phyloP scores from a whole-genome alignment of 2,888 invertebrate genomes.

The Saturnia pavonia region DNA sequence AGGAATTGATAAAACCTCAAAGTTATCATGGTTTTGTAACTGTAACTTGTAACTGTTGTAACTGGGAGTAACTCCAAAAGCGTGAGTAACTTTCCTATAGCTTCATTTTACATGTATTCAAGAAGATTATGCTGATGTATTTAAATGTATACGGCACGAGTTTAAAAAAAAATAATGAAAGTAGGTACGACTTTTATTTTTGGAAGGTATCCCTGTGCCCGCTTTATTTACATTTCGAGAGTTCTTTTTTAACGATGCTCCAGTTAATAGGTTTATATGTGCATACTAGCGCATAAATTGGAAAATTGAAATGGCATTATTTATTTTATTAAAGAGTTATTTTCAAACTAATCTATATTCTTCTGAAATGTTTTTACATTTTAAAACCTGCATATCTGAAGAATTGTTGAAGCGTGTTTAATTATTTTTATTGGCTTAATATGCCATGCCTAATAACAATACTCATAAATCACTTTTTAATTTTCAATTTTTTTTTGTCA shows the following conservation, averaged over 20 bases:
- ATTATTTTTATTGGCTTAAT: no score
- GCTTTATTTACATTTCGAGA: constrained; percentile 56
- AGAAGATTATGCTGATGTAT: constrained; percentile 73
- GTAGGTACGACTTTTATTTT: constrained; percentile 71
- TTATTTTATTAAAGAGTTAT: neutral
- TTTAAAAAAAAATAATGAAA: constrained; percentile 60
- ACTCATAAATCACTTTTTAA: no score
- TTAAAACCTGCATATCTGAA: neutral
- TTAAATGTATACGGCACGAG: constrained; percentile 65
- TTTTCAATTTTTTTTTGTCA: no score
- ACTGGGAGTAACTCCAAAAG: neutral
- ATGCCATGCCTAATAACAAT: no score
- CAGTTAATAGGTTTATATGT: constrained; percentile 12
- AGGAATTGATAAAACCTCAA: neutral
- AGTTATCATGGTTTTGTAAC: no score
- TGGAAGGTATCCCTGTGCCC: constrained; percentile 53
- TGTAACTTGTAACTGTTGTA: no score
- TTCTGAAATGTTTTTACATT: neutral
- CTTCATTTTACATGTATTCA: constrained; percentile 56
- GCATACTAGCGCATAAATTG: neutral
- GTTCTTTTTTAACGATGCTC: constrained; percentile 64
- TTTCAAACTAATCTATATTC: neutral
- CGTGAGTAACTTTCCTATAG: constrained; percentile 38
- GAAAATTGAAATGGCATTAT: neutral
- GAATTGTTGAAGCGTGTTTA: neutral